Base-by-base conservation (phyloP, 1,140 invertebrate species). In the Asobara japonica region DNA sequence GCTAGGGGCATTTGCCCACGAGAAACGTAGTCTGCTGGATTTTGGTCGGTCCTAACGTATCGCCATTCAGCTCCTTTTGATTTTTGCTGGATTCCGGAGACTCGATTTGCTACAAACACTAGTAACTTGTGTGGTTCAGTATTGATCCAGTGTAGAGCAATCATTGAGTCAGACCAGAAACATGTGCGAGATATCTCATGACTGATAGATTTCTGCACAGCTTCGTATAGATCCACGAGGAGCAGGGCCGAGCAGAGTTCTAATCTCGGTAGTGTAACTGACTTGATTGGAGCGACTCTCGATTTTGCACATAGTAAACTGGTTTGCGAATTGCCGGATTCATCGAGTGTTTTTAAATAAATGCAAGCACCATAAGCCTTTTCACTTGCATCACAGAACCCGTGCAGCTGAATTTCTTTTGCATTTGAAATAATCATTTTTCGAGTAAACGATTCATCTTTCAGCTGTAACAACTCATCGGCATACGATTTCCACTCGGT, bases 11-110 rank as follows among this genome's bases (percentile, higher is more conserved):
- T 20, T 36, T 64, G 11, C 2, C 77, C 76, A 51, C 77, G 29
- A 10, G 77, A 78, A 0, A 74, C 31, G 8, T 73, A 2, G 65
- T 80, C 79, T 20, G 78, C 79, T 0, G 76, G 79, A 65, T 80
- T 79, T 29, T 75, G 66, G 3, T 74, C 27, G 0, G 71, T 29
- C 31, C 13, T 27, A 6, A 79, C 71, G 68, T 80, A 73, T 2
- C 27, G 20, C 75, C 77, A 80, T 10, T 18, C 11, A 10, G 8
- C 7, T 16, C 22, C 2, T 10, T 18, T 11, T 1, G 62, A 68
- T 29, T 45, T 25, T 27, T 78, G 10, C 16, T 48, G 77, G 66
- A 83, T 82, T 71, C 77, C 69, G 3, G 70, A 16, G 2, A 83
- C 75, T 5, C 79, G 72, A 69, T 84, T 82, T 2, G 76, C n/a